These are phyloP conservation scores for Virgularia gustaviana DNA, from an alignment of 92 coral and sea anemone species.

Conservation along the genomic window DNA sequence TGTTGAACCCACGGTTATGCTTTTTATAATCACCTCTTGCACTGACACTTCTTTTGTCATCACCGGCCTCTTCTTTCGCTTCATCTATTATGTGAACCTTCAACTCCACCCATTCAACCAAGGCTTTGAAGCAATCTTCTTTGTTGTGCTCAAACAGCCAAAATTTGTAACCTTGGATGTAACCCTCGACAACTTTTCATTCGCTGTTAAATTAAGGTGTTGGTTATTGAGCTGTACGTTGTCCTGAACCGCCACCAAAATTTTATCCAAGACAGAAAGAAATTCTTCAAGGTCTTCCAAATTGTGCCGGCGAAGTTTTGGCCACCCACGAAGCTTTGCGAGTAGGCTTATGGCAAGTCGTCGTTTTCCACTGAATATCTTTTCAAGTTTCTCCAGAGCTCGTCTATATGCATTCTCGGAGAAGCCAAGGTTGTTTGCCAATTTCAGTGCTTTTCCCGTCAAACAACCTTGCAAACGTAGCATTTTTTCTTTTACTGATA, in stretches of 20 bases:
- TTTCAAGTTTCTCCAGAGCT: slow-evolving; percentile 16
- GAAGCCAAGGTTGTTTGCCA: slow-evolving; percentile 11
- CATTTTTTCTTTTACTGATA: slow-evolving; percentile 20
- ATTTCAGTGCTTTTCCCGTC: not conserved
- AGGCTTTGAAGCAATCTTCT: slow-evolving; percentile 7
- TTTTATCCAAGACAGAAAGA: slow-evolving; percentile 2
- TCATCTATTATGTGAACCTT: slow-evolving; percentile 11
- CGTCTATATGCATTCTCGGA: slow-evolving; percentile 10
- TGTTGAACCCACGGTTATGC: slow-evolving; percentile 1
- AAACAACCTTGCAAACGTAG: slow-evolving; percentile 7
- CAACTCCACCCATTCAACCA: slow-evolving; percentile 1
- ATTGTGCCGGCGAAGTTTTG: slow-evolving; percentile 29
- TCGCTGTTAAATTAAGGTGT: slow-evolving; percentile 19
- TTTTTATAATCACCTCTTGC: not conserved
- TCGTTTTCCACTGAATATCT: slow-evolving; percentile 15
- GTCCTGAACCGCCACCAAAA: slow-evolving; percentile 28
- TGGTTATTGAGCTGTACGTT: slow-evolving; percentile 20
- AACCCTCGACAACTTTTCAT: slow-evolving; percentile 17
- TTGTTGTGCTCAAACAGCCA: not conserved
- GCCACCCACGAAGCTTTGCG: slow-evolving; percentile 28
- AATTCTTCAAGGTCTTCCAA: slow-evolving; percentile 26
- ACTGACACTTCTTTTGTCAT: not conserved
- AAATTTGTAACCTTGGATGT: not conserved
- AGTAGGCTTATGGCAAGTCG: slow-evolving; percentile 13
- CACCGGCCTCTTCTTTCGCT: slow-evolving; percentile 10